Evolutionary conservation across 2,888 invertebrate genomes (phyloP), one percentile per base, ranked within the genome.

Genomic region (Masnerella sp.): DNA sequence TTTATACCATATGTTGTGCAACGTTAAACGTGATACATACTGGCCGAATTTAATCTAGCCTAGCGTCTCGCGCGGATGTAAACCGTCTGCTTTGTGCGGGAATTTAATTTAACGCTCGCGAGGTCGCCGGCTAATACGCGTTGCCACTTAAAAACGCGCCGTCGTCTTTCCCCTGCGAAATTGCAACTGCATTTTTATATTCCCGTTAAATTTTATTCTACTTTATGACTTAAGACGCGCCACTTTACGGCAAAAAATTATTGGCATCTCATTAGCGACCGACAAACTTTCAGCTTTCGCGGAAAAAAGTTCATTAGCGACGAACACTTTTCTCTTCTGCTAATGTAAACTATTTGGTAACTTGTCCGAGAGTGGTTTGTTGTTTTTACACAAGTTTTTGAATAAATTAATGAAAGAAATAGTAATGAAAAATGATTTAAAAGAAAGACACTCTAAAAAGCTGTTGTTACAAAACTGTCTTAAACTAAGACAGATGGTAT

Each of bases 21-120:
- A 69, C 49, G 30, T 49, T 62, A 62, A 62, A 62, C 56, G 42
- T 34, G 56, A 62, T 56, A 62, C 49, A 43, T 56, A 64, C 58
- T 36, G 58, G 11, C 11, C 43, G 22, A 71, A 71, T 71, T 64
- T 71, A 71, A 71, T 71, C 58, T 58, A 49, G 34, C 32, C 49
- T 14, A 32, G 70, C 51, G 51, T 56, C 70, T 47, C 47, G 49
- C 58, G 58, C 70, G 11, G 51, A 71, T 71, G 70, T 40, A 71
- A 64, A 71, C 64, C 64, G 45, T 51, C 64, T 64, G 70, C 70
- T 58, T 64, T 64, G 70, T 58, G 32, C 51, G 38, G 12, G 43
- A 64, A 71, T 71, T 71, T 71, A 71, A 71, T 64, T 64, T 71
- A 58, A 71, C 58, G 64, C 51, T 51, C 47, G 62, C 71, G 38